Evolutionary conservation across 2,888 invertebrate species (phyloP).

Genomic region (Spatulosminthurus flaviceps): DNA sequence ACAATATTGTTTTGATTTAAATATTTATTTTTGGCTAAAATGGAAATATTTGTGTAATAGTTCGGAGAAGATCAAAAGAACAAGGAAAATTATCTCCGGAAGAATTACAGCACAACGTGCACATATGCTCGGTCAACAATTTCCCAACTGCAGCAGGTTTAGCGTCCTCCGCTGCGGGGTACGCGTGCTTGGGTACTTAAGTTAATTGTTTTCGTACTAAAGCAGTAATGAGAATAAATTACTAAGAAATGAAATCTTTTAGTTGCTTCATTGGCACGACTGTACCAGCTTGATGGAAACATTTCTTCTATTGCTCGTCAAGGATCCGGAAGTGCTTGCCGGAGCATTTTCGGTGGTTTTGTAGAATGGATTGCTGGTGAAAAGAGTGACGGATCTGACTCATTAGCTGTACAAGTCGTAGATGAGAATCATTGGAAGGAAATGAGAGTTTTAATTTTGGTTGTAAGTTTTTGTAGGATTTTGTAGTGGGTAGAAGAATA

Average conservation of each 20-base stretch:
- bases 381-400: conserved; percentile 76
- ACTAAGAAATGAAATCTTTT: conserved; percentile 4
- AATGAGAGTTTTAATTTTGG: conserved; percentile 86
- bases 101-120: conserved; percentile 67
- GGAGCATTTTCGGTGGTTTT: conserved; percentile 94
- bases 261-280: conserved; percentile 78
- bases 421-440: conserved; percentile 86
- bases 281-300: conserved; percentile 79
- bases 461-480: no score
- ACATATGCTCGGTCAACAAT: conserved; percentile 90
- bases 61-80: conserved; percentile 68
- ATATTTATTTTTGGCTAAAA: no score
- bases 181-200: conserved; percentile 81
- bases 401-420: conserved; percentile 78
- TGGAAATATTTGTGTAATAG: no score
- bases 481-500: no score
- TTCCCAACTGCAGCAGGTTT: conserved; percentile 98
- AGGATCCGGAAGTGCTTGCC: conserved; percentile 95
- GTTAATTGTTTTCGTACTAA: no score
- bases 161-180: conserved; percentile 98
- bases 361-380: conserved; percentile 88
- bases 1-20: no score
- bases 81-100: conserved; percentile 65
- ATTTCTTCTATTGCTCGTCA: conserved; percentile 81
- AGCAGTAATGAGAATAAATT: no score